Evolutionary conservation across 1,140 invertebrate species (phyloP).

Genomic region (Melitaea cinxia): DNA sequence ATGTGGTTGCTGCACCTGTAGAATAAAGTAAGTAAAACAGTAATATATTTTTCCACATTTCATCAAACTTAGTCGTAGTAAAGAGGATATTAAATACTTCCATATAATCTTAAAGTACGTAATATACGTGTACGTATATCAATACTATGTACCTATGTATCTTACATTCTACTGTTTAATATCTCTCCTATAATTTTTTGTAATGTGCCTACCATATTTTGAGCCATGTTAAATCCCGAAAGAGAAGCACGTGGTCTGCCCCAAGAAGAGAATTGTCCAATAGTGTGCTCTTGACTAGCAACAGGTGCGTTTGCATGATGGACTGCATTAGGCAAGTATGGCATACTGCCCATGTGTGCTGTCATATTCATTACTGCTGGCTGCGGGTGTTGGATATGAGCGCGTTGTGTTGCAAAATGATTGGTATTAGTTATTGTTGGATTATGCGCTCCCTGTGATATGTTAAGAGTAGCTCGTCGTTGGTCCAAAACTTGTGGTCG

Average conservation of each 20-base stretch:
- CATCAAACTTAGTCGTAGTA: too few species aligned
- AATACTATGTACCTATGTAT: too few species aligned
- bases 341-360: conserved; percentile 63
- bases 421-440: conserved; percentile 42
- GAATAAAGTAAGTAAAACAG: background rate
- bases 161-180: too few species aligned
- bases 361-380: conserved; percentile 40
- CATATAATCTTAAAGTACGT: background rate
- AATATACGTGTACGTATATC: too few species aligned
- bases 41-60: background rate
- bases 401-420: conserved; percentile 44
- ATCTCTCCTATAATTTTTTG: too few species aligned
- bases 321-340: conserved; percentile 56
- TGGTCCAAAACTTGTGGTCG: conserved; percentile 54
- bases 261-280: conserved; percentile 61
- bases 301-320: conserved; percentile 42
- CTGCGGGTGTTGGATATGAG: conserved; percentile 51
- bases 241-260: conserved; percentile 52
- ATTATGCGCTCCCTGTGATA: conserved; percentile 11
- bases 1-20: conserved; percentile 35
- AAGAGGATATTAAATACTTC: too few species aligned
- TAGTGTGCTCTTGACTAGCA: conserved; percentile 45
- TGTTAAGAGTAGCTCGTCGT: conserved; percentile 52
- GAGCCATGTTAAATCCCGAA: conserved; percentile 56
- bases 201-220: conserved; percentile 57